These are phyloP conservation scores for Globia sparganii DNA, from an alignment of 2,888 invertebrate genomes.

Conservation along the genomic window DNA sequence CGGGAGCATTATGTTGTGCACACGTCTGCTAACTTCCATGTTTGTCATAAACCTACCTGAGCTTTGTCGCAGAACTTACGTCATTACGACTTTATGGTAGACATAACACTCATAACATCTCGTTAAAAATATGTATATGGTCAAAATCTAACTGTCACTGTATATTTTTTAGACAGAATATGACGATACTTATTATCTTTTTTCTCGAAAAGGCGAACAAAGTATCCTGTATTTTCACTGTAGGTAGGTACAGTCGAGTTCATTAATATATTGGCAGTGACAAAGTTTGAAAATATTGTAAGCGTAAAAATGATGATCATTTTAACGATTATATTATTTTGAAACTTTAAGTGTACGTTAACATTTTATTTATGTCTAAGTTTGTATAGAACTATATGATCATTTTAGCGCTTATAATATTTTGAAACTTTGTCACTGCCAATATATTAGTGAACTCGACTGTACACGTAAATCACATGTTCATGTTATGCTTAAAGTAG, in stretches of 20 bases:
- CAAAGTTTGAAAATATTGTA: too few relatives aligned
- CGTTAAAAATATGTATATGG: conserved; percentile 3
- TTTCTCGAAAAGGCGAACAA: neutral
- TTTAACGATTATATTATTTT: too few relatives aligned
- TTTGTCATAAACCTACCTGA: conserved; percentile 57
- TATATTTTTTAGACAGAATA: neutral
- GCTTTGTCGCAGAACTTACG: conserved; percentile 65
- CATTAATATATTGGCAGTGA: too few relatives aligned
- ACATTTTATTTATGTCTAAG: too few relatives aligned
- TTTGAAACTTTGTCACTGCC: too few relatives aligned
- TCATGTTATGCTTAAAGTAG: neutral
- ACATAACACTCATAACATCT: conserved; percentile 23
- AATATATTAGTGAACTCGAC: too few relatives aligned
- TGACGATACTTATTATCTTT: neutral
- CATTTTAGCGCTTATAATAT: too few relatives aligned
- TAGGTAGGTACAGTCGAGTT: too few relatives aligned
- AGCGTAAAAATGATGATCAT: too few relatives aligned
- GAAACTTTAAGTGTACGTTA: too few relatives aligned
- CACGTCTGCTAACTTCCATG: conserved; percentile 61
- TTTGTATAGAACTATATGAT: too few relatives aligned
- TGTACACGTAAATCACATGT: neutral
- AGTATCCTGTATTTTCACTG: neutral
- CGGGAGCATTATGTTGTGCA: conserved; percentile 67
- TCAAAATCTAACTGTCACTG: conserved; percentile 19
- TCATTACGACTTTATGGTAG: conserved; percentile 51